Evolutionary conservation across 2,113 vertebrate species (phyloP).

Genomic region (Nesogale talazaci): DNA sequence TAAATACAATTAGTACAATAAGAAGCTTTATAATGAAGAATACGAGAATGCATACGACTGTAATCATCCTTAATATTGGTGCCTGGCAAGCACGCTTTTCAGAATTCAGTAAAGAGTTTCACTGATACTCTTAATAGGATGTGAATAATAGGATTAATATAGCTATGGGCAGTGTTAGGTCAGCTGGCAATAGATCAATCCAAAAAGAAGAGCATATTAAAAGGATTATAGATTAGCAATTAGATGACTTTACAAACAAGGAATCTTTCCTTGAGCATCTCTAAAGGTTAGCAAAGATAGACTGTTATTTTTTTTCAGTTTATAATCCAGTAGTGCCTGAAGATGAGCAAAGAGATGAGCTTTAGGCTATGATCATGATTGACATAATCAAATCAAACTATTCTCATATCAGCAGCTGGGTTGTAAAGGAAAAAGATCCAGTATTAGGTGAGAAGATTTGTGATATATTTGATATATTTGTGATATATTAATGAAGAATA

Average conservation of each 20-base stretch:
- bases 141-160: conserved; percentile 96
- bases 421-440: conserved; percentile 58
- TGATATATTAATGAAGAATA: conserved; percentile 50
- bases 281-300: conserved; percentile 89
- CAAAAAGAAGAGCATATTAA: conserved; percentile 92
- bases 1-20: conserved; percentile 82
- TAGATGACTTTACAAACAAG: conserved; percentile 93
- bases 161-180: conserved; percentile 90
- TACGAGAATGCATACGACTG: conserved; percentile 73
- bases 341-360: conserved; percentile 75
- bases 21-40: conserved; percentile 82
- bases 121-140: conserved; percentile 84
- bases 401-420: conserved; percentile 54
- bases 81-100: conserved; percentile 80
- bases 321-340: conserved; percentile 84
- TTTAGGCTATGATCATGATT: conserved; percentile 76
- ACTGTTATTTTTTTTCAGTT: conserved; percentile 84
- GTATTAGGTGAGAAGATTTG: conserved; percentile 43
- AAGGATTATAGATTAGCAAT: conserved; percentile 99
- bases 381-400: conserved; percentile 67
- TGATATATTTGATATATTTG: conserved; percentile 55
- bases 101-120: conserved; percentile 86
- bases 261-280: conserved; percentile 86
- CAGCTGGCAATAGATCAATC: conserved; percentile 96
- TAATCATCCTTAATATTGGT: conserved; percentile 85